Evolutionary conservation across 2,888 invertebrate genomes (phyloP).

Genomic region (Pocota personata): DNA sequence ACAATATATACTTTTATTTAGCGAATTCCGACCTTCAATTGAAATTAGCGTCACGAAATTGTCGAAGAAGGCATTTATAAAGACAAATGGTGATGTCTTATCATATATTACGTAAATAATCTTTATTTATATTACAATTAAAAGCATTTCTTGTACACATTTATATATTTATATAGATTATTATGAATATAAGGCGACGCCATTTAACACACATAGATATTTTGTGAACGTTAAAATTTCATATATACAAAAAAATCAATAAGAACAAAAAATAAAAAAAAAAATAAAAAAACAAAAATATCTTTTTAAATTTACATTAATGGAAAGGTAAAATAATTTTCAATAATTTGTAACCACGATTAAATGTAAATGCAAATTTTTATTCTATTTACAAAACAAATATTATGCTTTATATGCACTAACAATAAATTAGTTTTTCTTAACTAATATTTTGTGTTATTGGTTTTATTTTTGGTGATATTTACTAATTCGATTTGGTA

Average conservation of each 20-base stretch:
- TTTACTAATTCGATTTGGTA: constrained; percentile 42
- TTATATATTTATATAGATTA: constrained; percentile 44
- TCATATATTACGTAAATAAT: constrained; percentile 53
- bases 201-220: constrained; percentile 61
- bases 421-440: constrained; percentile 25
- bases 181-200: constrained; percentile 69
- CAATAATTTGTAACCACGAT: constrained; percentile 17
- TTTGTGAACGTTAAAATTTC: constrained; percentile 57
- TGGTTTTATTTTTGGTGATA: constrained; percentile 35
- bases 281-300: neutral
- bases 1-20: neutral
- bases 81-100: constrained; percentile 56
- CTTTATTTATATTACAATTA: constrained; percentile 65
- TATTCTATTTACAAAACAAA: constrained; percentile 68
- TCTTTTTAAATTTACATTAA: constrained; percentile 45
- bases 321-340: constrained; percentile 5
- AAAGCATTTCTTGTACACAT: constrained; percentile 67
- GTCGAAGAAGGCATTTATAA: constrained; percentile 61
- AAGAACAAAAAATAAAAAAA: neutral
- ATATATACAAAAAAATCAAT: constrained; percentile 45
- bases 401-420: constrained; percentile 42
- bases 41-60: constrained; percentile 55
- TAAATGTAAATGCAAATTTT: constrained; percentile 51
- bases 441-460: constrained; percentile 57
- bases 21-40: neutral